These are phyloP conservation scores for Orius insidiosus DNA, from an alignment of 1,140 invertebrate species.

Conservation along the genomic window DNA sequence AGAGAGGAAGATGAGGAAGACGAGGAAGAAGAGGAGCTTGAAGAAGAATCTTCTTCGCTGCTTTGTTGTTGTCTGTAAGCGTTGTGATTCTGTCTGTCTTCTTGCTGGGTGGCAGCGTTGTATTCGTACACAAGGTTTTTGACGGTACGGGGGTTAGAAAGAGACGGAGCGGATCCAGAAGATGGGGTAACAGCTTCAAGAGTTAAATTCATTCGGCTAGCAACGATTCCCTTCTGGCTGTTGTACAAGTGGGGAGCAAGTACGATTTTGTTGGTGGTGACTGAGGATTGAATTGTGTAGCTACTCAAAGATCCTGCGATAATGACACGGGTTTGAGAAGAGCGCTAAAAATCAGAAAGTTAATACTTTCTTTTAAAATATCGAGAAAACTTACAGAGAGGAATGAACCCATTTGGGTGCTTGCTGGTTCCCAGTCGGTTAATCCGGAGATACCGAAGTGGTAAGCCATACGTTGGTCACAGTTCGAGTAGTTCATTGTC, in stretches of 20 bases:
- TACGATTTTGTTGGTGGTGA: conserved; percentile 20
- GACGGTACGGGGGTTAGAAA: conserved; percentile 13
- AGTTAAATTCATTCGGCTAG: conserved; percentile 19
- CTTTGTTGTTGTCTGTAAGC: neutral
- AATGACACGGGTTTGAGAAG: conserved; percentile 18
- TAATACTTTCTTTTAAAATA: neutral
- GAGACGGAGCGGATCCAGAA: conserved; percentile 3
- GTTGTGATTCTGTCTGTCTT: conserved; percentile 1
- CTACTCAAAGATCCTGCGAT: conserved; percentile 19
- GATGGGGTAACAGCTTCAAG: conserved; percentile 18
- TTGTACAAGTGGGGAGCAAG: conserved; percentile 16
- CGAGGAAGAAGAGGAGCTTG: conserved; percentile 13
- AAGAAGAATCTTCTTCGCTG: conserved; percentile 10
- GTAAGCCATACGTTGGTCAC: conserved; percentile 36
- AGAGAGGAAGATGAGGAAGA: too few species aligned
- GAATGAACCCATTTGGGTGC: conserved; percentile 35
- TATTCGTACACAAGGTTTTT: conserved; percentile 19
- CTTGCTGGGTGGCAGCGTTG: conserved; percentile 13
- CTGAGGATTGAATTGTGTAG: conserved; percentile 22
- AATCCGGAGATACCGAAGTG: conserved; percentile 36
- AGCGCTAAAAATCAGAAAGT: conserved; percentile 18
- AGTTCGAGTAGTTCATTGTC: conserved; percentile 42
- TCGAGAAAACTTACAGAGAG: conserved; percentile 26
- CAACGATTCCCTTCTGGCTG: conserved; percentile 19
- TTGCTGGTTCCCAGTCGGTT: conserved; percentile 32